Base-by-base conservation (phyloP, 2,888 invertebrate genomes). In the Zonitis immaculata region DNA sequence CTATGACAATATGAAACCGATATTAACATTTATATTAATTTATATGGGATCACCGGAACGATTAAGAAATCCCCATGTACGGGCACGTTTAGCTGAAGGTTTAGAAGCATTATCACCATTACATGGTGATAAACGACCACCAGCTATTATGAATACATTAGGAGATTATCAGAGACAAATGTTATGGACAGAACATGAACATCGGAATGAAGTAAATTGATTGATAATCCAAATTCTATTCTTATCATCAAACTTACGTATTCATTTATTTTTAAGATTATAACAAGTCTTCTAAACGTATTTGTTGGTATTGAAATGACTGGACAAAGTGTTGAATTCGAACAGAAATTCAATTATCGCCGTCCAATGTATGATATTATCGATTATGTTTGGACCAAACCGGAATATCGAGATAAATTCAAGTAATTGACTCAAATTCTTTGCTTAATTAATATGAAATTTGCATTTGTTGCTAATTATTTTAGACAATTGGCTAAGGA, bases 281-380 rank as follows among this genome's bases (percentile, higher is more conserved):
- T 91, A 9, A 80, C 84, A 42, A 89, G 87, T 69, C 77, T 97
- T 25, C 77, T 96, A 51, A 85, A 92, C 70, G 95, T 97, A 7
- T 97, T 96, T 74, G 95, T 97, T n/a, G 90, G 91, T 60, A 97
- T 97, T 56, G 96, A 97, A 78, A 92, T 95, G 91, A 95, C 95
- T 0, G 96, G 96, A 0, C 92, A 95, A 73, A 91, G 89, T 69
- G 95, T 96, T 16, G 89, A 92, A 67, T 96, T 96, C 72, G 96
- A 96, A 72, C 94, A 96, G 75, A 97, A 96, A 77, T 97, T 97
- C 75, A 94, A 95, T 75, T 97, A 97, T 73, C 82, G 96, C 18
- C 82, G 93, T 35, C 96, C 96, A 1, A 96, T 97, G 95, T 96
- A 97, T 71, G 81, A 86, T 30, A 88, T 95, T 1, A 89, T 97